A percentile compares a stretch with the other conserved stretches of the same genome.
Conservation (phyloP, 2,888 invertebrate species). For the Xestoiulus laeticollis region DNA sequence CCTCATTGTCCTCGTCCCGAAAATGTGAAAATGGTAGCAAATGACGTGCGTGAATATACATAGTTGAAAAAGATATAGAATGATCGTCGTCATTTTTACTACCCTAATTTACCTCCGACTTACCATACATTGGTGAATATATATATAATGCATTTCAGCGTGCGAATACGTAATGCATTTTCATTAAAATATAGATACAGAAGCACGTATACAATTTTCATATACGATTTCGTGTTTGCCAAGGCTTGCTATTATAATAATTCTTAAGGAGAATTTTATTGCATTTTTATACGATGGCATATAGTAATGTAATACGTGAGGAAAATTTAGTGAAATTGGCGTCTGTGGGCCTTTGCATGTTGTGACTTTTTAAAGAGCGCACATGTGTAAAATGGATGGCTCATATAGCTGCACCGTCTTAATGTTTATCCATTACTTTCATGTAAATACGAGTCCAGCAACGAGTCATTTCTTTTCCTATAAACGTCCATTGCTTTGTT, state of each 20-base stretch:
- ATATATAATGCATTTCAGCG: constrained; percentile 1
- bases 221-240: constrained; percentile 4
- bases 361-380: background rate
- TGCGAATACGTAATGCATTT: constrained; percentile 19
- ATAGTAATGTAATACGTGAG: constrained; percentile 41
- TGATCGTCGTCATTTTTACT: constrained; percentile 20
- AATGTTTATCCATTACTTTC: background rate
- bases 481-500: background rate
- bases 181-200: constrained; percentile 41
- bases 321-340: background rate
- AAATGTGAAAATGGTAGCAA: background rate
- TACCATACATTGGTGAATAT: background rate
- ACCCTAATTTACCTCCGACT: constrained; percentile 14
- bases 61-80: background rate
- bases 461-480: background rate
- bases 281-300: constrained; percentile 19
- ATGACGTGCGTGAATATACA: background rate
- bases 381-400: background rate
- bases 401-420: background rate
- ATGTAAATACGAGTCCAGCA: constrained; percentile 1
- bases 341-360: constrained; percentile 16
- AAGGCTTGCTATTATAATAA: constrained; percentile 3
- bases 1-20: constrained; percentile 7
- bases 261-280: constrained; percentile 43
- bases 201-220: constrained; percentile 30